Conservation (phyloP, 2,888 invertebrate species). For the Yponomeuta plumbellus region DNA sequence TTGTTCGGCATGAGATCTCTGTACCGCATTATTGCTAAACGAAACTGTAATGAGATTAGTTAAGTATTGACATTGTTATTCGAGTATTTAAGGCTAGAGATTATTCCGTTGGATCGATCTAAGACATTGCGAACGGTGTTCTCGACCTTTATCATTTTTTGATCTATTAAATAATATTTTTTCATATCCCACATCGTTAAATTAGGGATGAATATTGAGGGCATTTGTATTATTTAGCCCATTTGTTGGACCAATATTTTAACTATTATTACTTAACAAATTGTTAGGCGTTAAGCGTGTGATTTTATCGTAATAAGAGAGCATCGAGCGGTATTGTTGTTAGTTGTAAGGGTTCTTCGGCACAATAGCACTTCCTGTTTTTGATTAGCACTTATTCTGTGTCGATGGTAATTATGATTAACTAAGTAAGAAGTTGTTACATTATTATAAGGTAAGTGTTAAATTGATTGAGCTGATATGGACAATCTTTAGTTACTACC, state of each 20-base stretch:
- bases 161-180: constrained; percentile 76
- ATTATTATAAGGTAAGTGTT: constrained; percentile 77
- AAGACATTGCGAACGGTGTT: constrained; percentile 58
- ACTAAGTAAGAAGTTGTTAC: constrained; percentile 75
- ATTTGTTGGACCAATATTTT: constrained; percentile 78
- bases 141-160: constrained; percentile 74
- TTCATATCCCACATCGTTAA: constrained; percentile 76
- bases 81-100: constrained; percentile 69
- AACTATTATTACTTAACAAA: constrained; percentile 76
- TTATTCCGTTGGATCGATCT: constrained; percentile 66
- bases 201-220: constrained; percentile 77
- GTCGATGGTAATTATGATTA: constrained; percentile 74
- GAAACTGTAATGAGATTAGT: constrained; percentile 75
- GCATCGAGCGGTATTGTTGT: constrained; percentile 75
- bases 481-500: constrained; percentile 76
- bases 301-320: constrained; percentile 75
- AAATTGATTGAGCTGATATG: constrained; percentile 73
- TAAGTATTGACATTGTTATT: constrained; percentile 76
- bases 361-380: constrained; percentile 77
- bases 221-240: constrained; percentile 78
- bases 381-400: constrained; percentile 77
- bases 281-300: constrained; percentile 77
- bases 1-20: constrained; percentile 63
- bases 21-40: constrained; percentile 65
- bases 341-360: constrained; percentile 75